Percentiles rank a stretch among this genome's conserved stretches.
These are phyloP conservation scores for Drosophila elegans DNA, from an alignment of 1,140 invertebrate species.

Conservation along the genomic window DNA sequence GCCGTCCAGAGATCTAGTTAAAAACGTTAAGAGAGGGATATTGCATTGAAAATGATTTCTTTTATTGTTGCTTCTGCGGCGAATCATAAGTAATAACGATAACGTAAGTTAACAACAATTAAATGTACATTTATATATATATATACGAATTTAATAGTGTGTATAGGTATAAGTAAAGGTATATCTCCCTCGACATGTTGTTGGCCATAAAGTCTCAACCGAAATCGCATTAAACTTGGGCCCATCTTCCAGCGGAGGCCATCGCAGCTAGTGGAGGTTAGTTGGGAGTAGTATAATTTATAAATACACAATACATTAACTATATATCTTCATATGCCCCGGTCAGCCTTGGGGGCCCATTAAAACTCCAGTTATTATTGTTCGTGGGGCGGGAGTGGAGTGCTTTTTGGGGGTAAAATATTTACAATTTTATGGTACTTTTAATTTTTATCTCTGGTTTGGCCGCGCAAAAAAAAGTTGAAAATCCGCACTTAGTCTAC, in stretches of 20 bases:
- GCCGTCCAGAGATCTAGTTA: constrained; percentile 22
- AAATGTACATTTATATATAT: constrained; percentile 70
- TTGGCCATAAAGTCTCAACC: constrained; percentile 15
- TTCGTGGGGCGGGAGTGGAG: constrained; percentile 44
- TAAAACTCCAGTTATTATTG: constrained; percentile 68
- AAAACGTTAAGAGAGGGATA: constrained; percentile 4
- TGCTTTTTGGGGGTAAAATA: constrained; percentile 48
- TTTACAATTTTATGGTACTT: constrained; percentile 67
- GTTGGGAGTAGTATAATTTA: constrained; percentile 48
- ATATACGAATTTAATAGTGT: constrained; percentile 33
- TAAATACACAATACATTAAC: constrained; percentile 39
- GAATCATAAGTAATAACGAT: constrained; percentile 74
- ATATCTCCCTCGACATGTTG: constrained; percentile 20
- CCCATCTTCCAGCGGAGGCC: constrained; percentile 51
- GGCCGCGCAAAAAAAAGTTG: constrained; percentile 34
- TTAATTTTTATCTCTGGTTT: constrained; percentile 36
- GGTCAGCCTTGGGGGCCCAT: constrained; percentile 69
- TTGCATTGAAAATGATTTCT: constrained; percentile 76
- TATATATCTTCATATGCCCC: constrained; percentile 48
- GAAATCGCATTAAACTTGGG: constrained; percentile 38
- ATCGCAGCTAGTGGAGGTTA: constrained; percentile 37
- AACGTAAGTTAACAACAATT: constrained; percentile 79
- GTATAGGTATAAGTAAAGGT: constrained; percentile 26
- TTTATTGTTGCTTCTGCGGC: constrained; percentile 68
- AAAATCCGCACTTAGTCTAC: constrained; percentile 33